Conservation (phyloP, 1,140 invertebrate species). For the Arctopsyche grandis region DNA sequence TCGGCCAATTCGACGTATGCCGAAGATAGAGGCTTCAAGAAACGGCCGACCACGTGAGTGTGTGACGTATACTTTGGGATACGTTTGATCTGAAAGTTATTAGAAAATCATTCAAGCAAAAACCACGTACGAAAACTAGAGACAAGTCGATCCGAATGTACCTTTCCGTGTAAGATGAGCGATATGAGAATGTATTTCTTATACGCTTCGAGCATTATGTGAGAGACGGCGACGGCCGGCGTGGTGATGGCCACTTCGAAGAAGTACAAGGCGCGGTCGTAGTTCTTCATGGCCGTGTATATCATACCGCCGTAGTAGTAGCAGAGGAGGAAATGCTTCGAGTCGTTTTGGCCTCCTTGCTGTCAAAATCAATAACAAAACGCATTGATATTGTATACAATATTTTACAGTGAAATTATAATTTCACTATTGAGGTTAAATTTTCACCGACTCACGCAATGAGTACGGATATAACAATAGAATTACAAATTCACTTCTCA, state of each 20-base stretch:
- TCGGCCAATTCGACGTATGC: slow-evolving; percentile 92
- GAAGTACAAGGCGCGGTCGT: slow-evolving; percentile 91
- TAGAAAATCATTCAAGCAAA: too few species aligned
- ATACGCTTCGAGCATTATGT: slow-evolving; percentile 96
- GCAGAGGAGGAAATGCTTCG: slow-evolving; percentile 92
- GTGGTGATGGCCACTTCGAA: slow-evolving; percentile 95
- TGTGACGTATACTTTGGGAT: slow-evolving; percentile 93
- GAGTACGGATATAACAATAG: too few species aligned
- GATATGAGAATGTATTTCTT: slow-evolving; percentile 96
- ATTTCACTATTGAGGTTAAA: too few species aligned
- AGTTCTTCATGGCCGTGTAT: slow-evolving; percentile 92
- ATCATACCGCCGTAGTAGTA: slow-evolving; percentile 99
- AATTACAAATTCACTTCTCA: too few species aligned
- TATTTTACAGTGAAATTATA: slow-evolving; percentile 30
- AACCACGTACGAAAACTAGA: background rate
- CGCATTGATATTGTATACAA: slow-evolving; percentile 50
- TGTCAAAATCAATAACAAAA: slow-evolving; percentile 56
- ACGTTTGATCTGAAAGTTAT: slow-evolving; percentile 70
- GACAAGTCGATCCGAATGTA: too few species aligned
- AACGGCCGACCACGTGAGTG: slow-evolving; percentile 83
- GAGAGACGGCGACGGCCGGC: slow-evolving; percentile 91
- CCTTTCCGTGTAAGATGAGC: slow-evolving; percentile 90
- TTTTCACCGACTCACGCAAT: too few species aligned
- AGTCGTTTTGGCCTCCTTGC: slow-evolving; percentile 84
- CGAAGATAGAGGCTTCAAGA: slow-evolving; percentile 90